Percentiles rank a stretch among this genome's conserved stretches.
These are phyloP conservation scores for Trichogramma pretiosum DNA, from an alignment of 1,140 invertebrate species.

Conservation along the genomic window DNA sequence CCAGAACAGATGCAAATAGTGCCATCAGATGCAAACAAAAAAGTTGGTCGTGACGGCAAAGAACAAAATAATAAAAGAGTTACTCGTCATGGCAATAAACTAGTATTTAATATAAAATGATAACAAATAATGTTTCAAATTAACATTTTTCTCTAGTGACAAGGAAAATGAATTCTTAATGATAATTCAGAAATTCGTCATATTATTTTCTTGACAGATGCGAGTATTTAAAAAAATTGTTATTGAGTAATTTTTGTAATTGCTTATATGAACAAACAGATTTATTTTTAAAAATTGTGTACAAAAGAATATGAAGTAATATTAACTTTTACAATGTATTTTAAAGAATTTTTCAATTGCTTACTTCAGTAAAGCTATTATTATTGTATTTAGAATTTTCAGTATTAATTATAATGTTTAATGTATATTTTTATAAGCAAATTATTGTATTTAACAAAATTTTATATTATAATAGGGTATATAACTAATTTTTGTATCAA, in stretches of 20 bases:
- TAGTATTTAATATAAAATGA: conserved; percentile 4
- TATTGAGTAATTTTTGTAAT: no score
- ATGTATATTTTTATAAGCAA: conserved; percentile 1
- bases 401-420: background rate
- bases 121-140: background rate
- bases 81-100: conserved; percentile 13
- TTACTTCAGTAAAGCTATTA: no score
- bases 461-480: background rate
- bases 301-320: no score
- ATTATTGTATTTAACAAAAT: conserved; percentile 3
- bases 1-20: conserved; percentile 12
- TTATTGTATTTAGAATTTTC: no score
- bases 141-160: no score
- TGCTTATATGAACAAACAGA: no score
- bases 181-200: background rate
- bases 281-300: no score
- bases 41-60: conserved; percentile 10
- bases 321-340: background rate
- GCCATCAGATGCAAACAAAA: conserved; percentile 5
- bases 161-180: conserved; percentile 8
- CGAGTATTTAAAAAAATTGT: no score
- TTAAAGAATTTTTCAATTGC: background rate
- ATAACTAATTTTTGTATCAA: background rate
- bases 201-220: no score
- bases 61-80: conserved; percentile 9